phyloP scores from a whole-genome alignment of 1,140 invertebrate species.

The Leguminivora glycinivorella region DNA sequence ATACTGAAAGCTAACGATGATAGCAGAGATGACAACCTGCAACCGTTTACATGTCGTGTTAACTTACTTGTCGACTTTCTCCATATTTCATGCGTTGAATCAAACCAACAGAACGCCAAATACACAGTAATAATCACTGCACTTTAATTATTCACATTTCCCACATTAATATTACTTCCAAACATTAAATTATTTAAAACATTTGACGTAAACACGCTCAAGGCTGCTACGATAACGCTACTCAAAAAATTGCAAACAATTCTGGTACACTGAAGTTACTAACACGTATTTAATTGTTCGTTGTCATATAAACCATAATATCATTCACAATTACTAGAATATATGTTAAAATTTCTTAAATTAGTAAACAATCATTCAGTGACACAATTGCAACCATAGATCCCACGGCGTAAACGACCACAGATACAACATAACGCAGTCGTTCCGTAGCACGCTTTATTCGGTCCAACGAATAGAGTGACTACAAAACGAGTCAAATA shows the following conservation, averaged over 20 bases:
- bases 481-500: not conserved
- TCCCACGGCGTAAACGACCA: constrained; percentile 70
- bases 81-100: constrained; percentile 36
- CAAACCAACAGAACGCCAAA: constrained; percentile 18
- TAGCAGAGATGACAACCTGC: constrained; percentile 44
- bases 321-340: constrained; percentile 38
- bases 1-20: constrained; percentile 34
- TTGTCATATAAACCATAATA: constrained; percentile 33
- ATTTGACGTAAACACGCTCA: constrained; percentile 71
- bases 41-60: constrained; percentile 37
- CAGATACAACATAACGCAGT: constrained; percentile 58
- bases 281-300: constrained; percentile 29
- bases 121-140: constrained; percentile 30
- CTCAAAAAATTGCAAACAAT: constrained; percentile 31
- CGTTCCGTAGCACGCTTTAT: constrained; percentile 14
- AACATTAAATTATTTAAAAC: constrained; percentile 57
- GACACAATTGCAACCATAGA: constrained; percentile 77
- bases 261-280: constrained; percentile 33
- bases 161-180: constrained; percentile 45
- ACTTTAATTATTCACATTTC: constrained; percentile 30
- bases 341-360: constrained; percentile 52
- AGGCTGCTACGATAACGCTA: constrained; percentile 35
- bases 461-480: not conserved
- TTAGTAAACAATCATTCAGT: constrained; percentile 74
- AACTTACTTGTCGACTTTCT: constrained; percentile 36